These are phyloP conservation scores for Alca torda DNA, from an alignment of 2,797 vertebrate species.

Conservation along the genomic window DNA sequence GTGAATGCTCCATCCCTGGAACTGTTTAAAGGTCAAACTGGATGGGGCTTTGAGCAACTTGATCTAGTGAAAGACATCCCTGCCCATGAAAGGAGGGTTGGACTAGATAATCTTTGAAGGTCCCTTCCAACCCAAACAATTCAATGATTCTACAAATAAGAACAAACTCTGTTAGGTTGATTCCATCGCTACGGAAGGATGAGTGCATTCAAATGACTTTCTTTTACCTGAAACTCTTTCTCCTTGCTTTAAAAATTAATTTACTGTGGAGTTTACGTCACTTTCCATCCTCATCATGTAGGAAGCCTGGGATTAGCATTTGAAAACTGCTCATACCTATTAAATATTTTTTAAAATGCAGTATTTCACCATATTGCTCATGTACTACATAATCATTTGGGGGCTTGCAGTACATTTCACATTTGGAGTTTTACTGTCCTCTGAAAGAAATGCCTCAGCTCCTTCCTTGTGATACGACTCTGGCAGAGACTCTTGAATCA, in stretches of 20 bases:
- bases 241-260: background rate
- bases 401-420: background rate
- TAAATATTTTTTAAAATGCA: background rate
- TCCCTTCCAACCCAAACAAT: background rate
- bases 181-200: background rate
- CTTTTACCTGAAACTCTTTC: background rate
- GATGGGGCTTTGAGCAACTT: background rate
- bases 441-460: slow-evolving; percentile 16
- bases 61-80: background rate
- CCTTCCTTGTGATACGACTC: background rate
- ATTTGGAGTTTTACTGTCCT: background rate
- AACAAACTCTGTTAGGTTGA: background rate
- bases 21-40: background rate
- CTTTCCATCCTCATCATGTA: background rate
- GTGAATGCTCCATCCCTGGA: background rate
- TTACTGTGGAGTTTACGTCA: background rate
- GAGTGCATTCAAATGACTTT: background rate
- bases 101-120: background rate
- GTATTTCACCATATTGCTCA: background rate
- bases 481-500: background rate
- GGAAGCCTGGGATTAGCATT: background rate
- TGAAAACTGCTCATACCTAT: background rate
- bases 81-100: background rate
- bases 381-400: background rate
- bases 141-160: background rate